phyloP scores from a whole-genome alignment of 2,888 invertebrate genomes.

The Microplitis deprimator region DNA sequence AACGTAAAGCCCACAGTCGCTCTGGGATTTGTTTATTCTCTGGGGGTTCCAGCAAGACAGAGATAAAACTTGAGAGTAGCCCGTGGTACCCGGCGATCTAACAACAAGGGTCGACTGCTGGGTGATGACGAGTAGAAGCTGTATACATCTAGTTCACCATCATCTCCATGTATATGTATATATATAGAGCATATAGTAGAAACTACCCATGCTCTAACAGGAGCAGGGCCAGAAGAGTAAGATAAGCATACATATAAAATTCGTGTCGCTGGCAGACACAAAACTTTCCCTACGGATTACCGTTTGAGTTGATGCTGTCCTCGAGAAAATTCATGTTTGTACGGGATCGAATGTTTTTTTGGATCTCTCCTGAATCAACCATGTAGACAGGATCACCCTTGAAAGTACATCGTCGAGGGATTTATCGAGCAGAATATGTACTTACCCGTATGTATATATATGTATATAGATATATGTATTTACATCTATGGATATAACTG shows the following conservation, averaged over 20 bases:
- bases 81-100: constrained; percentile 3
- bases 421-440: constrained; percentile 16
- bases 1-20: constrained; percentile 33
- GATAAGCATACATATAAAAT: constrained; percentile 17
- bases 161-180: background rate
- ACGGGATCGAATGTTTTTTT: constrained; percentile 12
- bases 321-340: constrained; percentile 39
- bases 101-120: constrained; percentile 37
- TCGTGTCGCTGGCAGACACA: constrained; percentile 29
- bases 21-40: constrained; percentile 39
- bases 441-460: background rate
- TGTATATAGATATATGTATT: too few relatives aligned
- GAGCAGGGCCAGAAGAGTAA: background rate
- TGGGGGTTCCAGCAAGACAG: constrained; percentile 18
- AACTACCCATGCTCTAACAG: background rate
- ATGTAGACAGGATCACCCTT: constrained; percentile 36
- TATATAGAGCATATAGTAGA: constrained; percentile 2
- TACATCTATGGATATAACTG: constrained; percentile 23
- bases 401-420: constrained; percentile 30
- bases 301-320: constrained; percentile 22
- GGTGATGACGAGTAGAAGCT: constrained; percentile 18
- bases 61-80: constrained; percentile 14
- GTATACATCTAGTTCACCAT: background rate
- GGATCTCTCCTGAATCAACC: constrained; percentile 11
- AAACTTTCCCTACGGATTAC: constrained; percentile 39